Percentiles rank a stretch among this genome's conserved stretches.
Conservation (phyloP, 2,113 vertebrate species). For the Gobio gobio region DNA sequence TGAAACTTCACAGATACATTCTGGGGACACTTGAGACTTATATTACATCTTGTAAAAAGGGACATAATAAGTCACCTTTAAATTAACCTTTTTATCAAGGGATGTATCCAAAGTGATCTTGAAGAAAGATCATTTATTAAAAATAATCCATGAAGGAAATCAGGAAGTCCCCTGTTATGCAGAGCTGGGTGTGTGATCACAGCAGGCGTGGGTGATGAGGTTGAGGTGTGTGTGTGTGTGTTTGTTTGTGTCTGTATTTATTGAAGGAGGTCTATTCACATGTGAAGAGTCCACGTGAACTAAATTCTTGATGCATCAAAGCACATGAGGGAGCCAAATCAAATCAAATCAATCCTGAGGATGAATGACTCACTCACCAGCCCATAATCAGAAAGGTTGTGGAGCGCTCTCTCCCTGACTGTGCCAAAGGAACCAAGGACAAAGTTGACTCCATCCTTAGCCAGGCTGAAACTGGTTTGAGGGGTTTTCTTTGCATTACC, state of each 20-base stretch:
- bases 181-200: constrained; percentile 56
- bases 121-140: background rate
- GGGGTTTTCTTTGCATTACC: constrained; percentile 69
- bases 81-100: background rate
- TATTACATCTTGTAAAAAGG: too few relatives aligned
- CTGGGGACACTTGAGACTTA: too few relatives aligned
- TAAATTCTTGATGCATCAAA: constrained; percentile 42
- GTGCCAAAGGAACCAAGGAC: constrained; percentile 65
- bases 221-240: constrained; percentile 48
- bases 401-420: constrained; percentile 69
- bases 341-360: constrained; percentile 60
- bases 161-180: constrained; percentile 40
- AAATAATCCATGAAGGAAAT: constrained; percentile 1
- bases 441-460: constrained; percentile 68
- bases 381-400: constrained; percentile 67
- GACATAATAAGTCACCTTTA: background rate
- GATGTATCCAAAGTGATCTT: background rate
- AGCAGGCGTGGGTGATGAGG: constrained; percentile 59
- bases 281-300: constrained; percentile 59
- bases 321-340: constrained; percentile 61
- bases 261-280: constrained; percentile 18
- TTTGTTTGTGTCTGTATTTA: constrained; percentile 9
- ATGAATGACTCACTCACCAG: constrained; percentile 79
- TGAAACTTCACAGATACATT: too few relatives aligned
- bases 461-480: constrained; percentile 57